Evolutionary conservation across 1,140 invertebrate species (phyloP).

Genomic region (Bombus confusus): DNA sequence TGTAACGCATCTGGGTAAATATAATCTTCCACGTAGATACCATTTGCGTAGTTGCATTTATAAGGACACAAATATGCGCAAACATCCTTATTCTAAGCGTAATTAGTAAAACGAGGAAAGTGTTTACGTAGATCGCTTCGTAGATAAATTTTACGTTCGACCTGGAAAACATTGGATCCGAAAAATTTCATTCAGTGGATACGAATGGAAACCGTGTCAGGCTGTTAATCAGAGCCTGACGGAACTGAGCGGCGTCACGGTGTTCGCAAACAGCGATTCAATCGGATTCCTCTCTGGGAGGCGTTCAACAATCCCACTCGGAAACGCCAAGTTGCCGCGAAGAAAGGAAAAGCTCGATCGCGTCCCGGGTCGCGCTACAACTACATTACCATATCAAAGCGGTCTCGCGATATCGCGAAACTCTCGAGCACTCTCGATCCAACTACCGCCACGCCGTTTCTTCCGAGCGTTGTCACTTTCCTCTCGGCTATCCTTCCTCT

Average conservation of each 20-base stretch:
- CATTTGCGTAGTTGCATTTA: not conserved
- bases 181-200: not conserved
- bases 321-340: not conserved
- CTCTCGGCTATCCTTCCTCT: too few species aligned
- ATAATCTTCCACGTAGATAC: too few species aligned
- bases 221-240: slow-evolving; percentile 34
- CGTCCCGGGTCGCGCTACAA: not conserved
- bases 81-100: not conserved
- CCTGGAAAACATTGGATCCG: not conserved
- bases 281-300: not conserved
- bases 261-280: not conserved
- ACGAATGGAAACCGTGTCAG: slow-evolving; percentile 18
- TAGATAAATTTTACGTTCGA: not conserved
- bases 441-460: not conserved
- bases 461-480: not conserved
- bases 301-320: not conserved
- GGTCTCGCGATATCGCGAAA: slow-evolving; percentile 30
- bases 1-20: too few species aligned
- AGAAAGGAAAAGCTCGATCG: slow-evolving; percentile 25
- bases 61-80: not conserved
- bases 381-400: slow-evolving; percentile 35
- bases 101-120: not conserved
- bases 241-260: not conserved
- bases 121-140: not conserved
- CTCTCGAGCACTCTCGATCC: slow-evolving; percentile 11